Conservation (phyloP, 2,888 invertebrate species). For the Melipona beecheii region DNA sequence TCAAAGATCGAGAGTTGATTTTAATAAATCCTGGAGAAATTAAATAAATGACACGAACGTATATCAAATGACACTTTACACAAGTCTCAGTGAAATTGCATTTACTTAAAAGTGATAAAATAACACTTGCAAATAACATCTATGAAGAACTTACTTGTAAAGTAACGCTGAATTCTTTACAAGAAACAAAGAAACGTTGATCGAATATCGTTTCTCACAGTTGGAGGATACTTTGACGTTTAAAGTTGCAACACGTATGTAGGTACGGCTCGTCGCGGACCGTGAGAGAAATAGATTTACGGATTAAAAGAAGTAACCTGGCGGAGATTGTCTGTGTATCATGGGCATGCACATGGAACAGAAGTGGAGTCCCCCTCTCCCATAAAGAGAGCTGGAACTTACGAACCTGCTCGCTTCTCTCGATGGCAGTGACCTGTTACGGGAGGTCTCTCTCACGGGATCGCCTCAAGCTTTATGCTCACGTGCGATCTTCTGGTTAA, state of each 20-base stretch:
- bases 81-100: too few species aligned
- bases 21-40: too few species aligned
- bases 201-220: constrained; percentile 1
- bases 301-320: constrained; percentile 43
- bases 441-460: constrained; percentile 52
- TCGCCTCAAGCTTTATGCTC: constrained; percentile 54
- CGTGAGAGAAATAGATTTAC: constrained; percentile 55
- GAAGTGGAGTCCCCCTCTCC: constrained; percentile 70
- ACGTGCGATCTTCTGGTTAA: constrained; percentile 63
- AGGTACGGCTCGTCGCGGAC: constrained; percentile 1
- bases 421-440: constrained; percentile 78
- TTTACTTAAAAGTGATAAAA: too few species aligned
- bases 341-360: constrained; percentile 45
- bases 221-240: background rate
- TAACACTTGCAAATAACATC: too few species aligned
- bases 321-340: constrained; percentile 22
- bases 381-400: constrained; percentile 72
- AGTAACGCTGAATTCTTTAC: background rate
- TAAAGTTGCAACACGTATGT: background rate
- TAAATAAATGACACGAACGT: too few species aligned
- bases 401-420: constrained; percentile 74
- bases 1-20: too few species aligned
- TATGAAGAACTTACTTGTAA: background rate
- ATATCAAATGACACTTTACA: too few species aligned
- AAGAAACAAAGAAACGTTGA: background rate